Conservation (phyloP, 2,888 invertebrate species). For the Cremastinae sp. region DNA sequence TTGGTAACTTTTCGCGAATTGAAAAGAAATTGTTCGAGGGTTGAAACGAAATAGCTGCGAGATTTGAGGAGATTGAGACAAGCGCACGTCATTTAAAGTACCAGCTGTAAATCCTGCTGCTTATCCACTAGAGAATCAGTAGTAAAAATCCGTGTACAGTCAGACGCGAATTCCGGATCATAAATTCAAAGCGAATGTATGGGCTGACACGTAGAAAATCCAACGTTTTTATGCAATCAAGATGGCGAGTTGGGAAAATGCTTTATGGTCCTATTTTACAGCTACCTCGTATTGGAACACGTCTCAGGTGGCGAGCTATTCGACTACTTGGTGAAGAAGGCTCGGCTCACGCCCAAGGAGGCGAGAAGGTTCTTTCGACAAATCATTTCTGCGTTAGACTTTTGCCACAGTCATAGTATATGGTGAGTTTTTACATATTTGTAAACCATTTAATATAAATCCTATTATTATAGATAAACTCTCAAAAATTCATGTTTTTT, state of each 20-base stretch:
- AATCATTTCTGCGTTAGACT: conserved; percentile 99
- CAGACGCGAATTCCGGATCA: conserved; percentile 18
- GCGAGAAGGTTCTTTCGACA: conserved; percentile 98
- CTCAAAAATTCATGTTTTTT: too few species aligned
- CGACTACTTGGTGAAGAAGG: conserved; percentile 99
- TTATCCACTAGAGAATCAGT: conserved; percentile 32
- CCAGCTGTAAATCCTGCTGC: conserved; percentile 7
- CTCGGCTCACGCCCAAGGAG: conserved; percentile 97
- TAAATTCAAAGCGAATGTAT: conserved; percentile 13
- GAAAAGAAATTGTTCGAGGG: neutral
- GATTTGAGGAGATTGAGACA: conserved; percentile 19
- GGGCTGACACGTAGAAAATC: neutral
- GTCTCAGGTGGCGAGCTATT: conserved; percentile 99
- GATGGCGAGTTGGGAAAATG: conserved; percentile 28
- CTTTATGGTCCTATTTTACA: conserved; percentile 78
- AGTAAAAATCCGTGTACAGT: conserved; percentile 34
- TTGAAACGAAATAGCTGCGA: neutral
- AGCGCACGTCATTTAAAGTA: conserved; percentile 23
- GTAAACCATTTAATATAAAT: neutral
- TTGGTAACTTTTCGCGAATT: too few species aligned
- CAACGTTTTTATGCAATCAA: conserved; percentile 29
- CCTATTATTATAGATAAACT: too few species aligned
- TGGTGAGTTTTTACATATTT: conserved; percentile 86
- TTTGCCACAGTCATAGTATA: conserved; percentile 99
- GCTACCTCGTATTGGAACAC: conserved; percentile 98